Evolutionary conservation across 2,113 vertebrate genomes (phyloP).

Genomic region (Spilogale gracilis): DNA sequence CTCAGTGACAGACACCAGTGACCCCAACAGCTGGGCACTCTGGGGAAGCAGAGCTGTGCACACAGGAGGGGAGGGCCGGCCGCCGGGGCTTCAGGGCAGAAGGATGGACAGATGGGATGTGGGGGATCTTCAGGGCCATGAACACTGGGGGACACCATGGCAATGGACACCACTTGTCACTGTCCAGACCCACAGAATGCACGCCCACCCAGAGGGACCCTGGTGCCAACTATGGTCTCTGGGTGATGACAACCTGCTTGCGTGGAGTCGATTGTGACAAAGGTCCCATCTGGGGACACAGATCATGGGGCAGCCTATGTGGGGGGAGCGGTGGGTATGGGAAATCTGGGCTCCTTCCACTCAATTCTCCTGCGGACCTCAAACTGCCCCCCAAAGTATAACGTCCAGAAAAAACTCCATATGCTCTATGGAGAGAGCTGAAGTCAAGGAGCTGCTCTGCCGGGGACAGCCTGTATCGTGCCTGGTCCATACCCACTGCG

Average conservation of each 20-base stretch:
- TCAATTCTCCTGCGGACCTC: not conserved
- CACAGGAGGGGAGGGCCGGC: not conserved
- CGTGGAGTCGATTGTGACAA: accelerated
- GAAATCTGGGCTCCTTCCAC: not conserved
- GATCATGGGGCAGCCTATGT: accelerated
- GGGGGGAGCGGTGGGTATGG: accelerated
- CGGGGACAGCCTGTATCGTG: accelerated
- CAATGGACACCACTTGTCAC: accelerated
- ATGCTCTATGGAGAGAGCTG: not conserved
- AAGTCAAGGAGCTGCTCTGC: too few relatives aligned
- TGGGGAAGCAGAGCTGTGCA: not conserved
- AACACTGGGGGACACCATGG: accelerated
- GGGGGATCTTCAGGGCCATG: accelerated
- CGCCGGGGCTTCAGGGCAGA: accelerated
- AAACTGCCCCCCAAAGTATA: not conserved
- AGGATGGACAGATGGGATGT: accelerated
- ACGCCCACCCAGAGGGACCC: accelerated
- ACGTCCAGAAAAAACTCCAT: not conserved
- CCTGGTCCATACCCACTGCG: not conserved
- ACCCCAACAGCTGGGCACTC: not conserved
- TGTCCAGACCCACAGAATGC: not conserved
- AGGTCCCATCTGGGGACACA: accelerated
- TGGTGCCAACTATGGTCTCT: accelerated
- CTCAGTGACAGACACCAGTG: accelerated
- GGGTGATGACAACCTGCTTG: accelerated